Evolutionary conservation across 2,113 vertebrate species (phyloP).

Genomic region (Maccullochella peelii): DNA sequence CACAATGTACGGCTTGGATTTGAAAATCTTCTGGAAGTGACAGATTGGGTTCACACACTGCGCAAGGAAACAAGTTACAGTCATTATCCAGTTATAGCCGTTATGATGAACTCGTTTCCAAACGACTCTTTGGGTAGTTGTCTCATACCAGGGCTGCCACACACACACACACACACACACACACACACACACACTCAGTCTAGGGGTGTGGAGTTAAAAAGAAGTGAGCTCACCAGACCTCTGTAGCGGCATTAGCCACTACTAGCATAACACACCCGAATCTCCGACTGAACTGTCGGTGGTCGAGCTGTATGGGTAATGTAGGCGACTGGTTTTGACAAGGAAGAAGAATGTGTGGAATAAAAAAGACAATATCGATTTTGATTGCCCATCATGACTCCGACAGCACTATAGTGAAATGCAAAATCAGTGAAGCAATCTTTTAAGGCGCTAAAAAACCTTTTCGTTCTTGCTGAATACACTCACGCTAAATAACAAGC

Average conservation of each 20-base stretch:
- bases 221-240: not conserved
- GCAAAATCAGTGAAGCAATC: not conserved
- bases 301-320: conserved; percentile 1
- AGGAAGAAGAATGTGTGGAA: not conserved
- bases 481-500: not conserved
- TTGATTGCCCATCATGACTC: not conserved
- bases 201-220: not conserved
- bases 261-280: not conserved
- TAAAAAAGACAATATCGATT: not conserved
- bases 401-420: no score
- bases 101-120: conserved; percentile 46
- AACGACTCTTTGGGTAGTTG: conserved; percentile 55
- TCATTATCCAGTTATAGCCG: conserved; percentile 72
- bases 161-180: conserved; percentile 45
- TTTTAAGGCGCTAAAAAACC: not conserved
- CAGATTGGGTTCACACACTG: conserved; percentile 79
- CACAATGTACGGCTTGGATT: conserved; percentile 50
- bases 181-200: not conserved
- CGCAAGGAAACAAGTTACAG: conserved; percentile 69
- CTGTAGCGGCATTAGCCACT: not conserved
- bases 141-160: conserved; percentile 31
- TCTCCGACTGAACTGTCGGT: rapidly evolving
- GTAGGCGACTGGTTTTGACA: not conserved
- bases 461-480: not conserved
- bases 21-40: conserved; percentile 74